Base-by-base conservation (phyloP, 2,113 vertebrate genomes). In the Hucho hucho region DNA sequence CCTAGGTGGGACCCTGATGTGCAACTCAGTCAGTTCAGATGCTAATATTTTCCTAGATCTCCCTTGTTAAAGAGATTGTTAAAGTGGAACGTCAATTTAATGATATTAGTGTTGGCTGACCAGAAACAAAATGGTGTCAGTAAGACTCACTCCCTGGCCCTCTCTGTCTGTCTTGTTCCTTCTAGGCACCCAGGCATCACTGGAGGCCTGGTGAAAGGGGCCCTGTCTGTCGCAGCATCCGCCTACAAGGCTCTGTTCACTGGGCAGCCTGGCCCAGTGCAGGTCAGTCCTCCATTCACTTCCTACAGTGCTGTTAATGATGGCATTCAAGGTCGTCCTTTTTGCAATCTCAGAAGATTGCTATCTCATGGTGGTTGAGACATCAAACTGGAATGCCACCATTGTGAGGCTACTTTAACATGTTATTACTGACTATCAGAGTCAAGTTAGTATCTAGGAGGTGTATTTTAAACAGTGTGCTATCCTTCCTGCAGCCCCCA, bases 231-330 rank as follows among this genome's bases (percentile, higher is more conserved):
- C 6, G 97, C 97, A 67, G 95, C 97, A 11, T 97, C 96, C 74
- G 97, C 96, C 66, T 98, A 98, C 88, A 98, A 98, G 88, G 96
- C 96, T 20, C 92, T 98, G 61, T 98, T 98, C 89, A 94, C 96
- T 69, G 96, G 96, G 70, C 95, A 95, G 53, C 92, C 93, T 18
- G 83, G 92, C 63, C 84, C 90, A 67, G 87, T 94, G 6, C 95
- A 96, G 95, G 97, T 97, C 37, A 84, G 79, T 29, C 16, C 26
- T 12, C 9, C 3, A 12, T 37, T 67, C 25, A 28, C 28, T 32
- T 29, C 13, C 29, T 20, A 43, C 28, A 18, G 16, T 9, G 1
- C 18, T 32, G 6, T 29, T 53, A 16, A 53, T 53, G 16, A 18
- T 18, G 4, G 37, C 47, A 25, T 72, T 73, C 28, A 43, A 3